phyloP scores from a whole-genome alignment of 2,113 vertebrate species.

The Oryzias melastigma region DNA sequence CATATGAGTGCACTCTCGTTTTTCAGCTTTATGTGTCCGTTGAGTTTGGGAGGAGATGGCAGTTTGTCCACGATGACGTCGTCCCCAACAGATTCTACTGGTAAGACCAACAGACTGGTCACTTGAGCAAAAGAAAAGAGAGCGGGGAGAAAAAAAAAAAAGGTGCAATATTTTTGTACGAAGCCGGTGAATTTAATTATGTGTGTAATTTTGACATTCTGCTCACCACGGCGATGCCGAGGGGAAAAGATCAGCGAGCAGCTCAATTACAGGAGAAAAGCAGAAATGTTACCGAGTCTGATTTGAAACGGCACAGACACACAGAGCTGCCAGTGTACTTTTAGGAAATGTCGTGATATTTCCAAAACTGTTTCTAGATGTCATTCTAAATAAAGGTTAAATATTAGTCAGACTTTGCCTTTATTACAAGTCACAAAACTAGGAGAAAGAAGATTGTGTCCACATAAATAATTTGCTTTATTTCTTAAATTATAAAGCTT shows the following conservation, averaged over 20 bases:
- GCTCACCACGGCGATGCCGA: slow-evolving; percentile 5
- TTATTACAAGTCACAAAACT: neutral
- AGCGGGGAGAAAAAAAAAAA: neutral
- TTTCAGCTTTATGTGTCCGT: slow-evolving; percentile 89
- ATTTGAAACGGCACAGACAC: slow-evolving; percentile 6
- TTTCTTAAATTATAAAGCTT: neutral
- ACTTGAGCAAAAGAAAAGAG: neutral
- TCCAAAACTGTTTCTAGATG: slow-evolving; percentile 3
- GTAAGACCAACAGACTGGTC: slow-evolving; percentile 75
- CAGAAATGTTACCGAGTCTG: neutral
- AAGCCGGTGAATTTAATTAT: slow-evolving; percentile 8
- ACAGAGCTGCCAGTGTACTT: neutral
- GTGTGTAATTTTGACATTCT: slow-evolving; percentile 18
- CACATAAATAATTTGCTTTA: slow-evolving; percentile 32
- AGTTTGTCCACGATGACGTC: slow-evolving; percentile 87
- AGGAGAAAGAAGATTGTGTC: neutral
- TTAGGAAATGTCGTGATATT: slow-evolving; percentile 6
- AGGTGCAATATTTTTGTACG: slow-evolving; percentile 16
- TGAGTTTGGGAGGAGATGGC: slow-evolving; percentile 93
- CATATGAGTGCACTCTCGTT: slow-evolving; percentile 41
- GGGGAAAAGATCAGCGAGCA: slow-evolving; percentile 6
- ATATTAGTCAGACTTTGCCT: slow-evolving; percentile 1
- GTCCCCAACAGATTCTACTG: slow-evolving; percentile 95
- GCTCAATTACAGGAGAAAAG: slow-evolving; percentile 19
- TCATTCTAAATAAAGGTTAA: neutral